These are phyloP conservation scores for Cecropterus lyciades DNA, from an alignment of 1,140 invertebrate genomes.

Conservation along the genomic window DNA sequence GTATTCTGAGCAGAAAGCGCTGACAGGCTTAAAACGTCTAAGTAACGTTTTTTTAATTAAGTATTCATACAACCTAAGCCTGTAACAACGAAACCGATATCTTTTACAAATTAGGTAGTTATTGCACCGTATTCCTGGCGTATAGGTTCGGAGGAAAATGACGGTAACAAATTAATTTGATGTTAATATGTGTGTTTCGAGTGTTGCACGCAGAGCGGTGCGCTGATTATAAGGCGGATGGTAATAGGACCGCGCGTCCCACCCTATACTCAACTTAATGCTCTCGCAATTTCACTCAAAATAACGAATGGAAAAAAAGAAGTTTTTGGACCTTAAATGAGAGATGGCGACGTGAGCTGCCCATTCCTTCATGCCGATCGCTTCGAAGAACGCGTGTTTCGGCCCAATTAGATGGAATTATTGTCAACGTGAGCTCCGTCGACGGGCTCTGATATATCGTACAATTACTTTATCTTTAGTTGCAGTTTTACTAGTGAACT, in stretches of 20 bases:
- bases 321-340: conserved; percentile 73
- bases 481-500: too few relatives aligned
- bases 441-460: too few relatives aligned
- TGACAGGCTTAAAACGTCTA: neutral
- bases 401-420: conserved; percentile 32
- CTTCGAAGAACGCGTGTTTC: conserved; percentile 38
- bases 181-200: conserved; percentile 61
- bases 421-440: conserved; percentile 21
- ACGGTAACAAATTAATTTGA: conserved; percentile 76
- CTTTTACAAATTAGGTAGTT: conserved; percentile 12
- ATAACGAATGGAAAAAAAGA: conserved; percentile 79
- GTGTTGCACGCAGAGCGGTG: conserved; percentile 46
- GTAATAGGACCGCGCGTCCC: conserved; percentile 70
- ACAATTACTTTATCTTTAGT: too few relatives aligned
- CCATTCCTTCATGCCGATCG: conserved; percentile 53
- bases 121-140: neutral
- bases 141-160: conserved; percentile 56
- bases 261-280: conserved; percentile 82
- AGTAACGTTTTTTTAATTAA: neutral
- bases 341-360: conserved; percentile 64
- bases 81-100: neutral
- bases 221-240: conserved; percentile 69
- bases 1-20: neutral
- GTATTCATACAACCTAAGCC: too few relatives aligned
- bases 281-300: conserved; percentile 82